These are phyloP conservation scores for Petrocephalus microphthalmus DNA, from an alignment of 2,113 vertebrate species.

Conservation along the genomic window DNA sequence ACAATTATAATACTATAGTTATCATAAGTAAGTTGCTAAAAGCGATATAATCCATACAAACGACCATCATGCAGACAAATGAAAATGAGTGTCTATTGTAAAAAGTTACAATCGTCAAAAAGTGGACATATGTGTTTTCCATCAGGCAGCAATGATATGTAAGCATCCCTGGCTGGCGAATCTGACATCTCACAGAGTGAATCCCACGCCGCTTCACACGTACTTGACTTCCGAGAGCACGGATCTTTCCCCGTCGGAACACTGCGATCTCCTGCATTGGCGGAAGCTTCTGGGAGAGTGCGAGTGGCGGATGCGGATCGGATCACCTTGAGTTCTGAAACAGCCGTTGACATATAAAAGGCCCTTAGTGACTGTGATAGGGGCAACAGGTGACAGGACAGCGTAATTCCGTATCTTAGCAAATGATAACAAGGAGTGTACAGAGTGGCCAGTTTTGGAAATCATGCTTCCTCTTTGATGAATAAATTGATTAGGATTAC, in stretches of 20 bases:
- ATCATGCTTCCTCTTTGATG: not conserved
- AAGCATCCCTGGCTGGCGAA: not conserved
- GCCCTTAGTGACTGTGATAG: not conserved
- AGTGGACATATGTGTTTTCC: not conserved
- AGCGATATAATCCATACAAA: not conserved
- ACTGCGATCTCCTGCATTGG: conserved; percentile 75
- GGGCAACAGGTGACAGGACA: not conserved
- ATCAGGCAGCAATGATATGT: not conserved
- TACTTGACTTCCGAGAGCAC: conserved; percentile 84
- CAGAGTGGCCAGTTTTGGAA: not conserved
- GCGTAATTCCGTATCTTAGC: not conserved
- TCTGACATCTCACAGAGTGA: not conserved
- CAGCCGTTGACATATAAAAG: not conserved
- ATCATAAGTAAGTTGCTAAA: not conserved
- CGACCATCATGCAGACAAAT: not conserved
- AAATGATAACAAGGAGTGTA: not conserved
- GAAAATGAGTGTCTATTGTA: not conserved
- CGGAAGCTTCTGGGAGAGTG: conserved; percentile 78
- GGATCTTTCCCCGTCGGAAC: conserved; percentile 80
- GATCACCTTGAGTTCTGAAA: conserved; percentile 79
- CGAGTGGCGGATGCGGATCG: conserved; percentile 73
- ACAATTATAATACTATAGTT: not conserved
- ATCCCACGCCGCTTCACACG: conserved; percentile 24
- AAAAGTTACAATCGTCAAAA: not conserved
- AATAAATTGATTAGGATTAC: not conserved